Conservation (phyloP, 2,888 invertebrate genomes). For the Drosophila mimica region DNA sequence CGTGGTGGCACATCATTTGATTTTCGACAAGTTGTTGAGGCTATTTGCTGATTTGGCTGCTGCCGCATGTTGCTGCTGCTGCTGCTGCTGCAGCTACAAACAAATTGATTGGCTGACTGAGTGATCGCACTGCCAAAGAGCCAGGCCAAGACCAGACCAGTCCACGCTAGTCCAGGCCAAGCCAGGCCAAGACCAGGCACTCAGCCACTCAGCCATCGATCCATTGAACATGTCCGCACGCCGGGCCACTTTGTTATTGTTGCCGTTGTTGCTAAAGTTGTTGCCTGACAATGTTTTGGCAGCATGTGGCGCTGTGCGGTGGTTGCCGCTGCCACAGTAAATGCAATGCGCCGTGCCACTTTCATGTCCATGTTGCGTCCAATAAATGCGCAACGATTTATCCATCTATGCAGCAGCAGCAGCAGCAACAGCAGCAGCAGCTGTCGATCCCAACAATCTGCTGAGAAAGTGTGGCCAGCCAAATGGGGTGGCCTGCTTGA, state of each 20-base stretch:
- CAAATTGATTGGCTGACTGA: conserved; percentile 77
- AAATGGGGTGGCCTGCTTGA: neutral
- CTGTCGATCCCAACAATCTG: conserved; percentile 62
- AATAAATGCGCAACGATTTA: conserved; percentile 76
- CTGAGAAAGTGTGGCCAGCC: neutral
- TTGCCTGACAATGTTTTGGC: conserved; percentile 62
- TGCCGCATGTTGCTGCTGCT: conserved; percentile 38
- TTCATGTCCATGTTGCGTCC: conserved; percentile 66
- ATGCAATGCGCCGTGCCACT: conserved; percentile 32
- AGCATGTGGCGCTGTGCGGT: conserved; percentile 56
- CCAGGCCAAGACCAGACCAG: conserved; percentile 1
- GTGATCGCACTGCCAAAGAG: conserved; percentile 45
- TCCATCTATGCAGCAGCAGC: conserved; percentile 59
- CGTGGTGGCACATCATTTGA: conserved; percentile 80
- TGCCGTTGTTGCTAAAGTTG: conserved; percentile 29
- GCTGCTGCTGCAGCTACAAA: conserved; percentile 54
- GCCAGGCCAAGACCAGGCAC: conserved; percentile 7
- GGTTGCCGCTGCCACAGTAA: conserved; percentile 15
- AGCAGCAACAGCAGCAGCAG: conserved; percentile 29
- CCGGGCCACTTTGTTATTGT: conserved; percentile 45
- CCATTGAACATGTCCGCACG: conserved; percentile 64
- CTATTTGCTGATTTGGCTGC: conserved; percentile 77
- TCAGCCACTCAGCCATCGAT: conserved; percentile 7
- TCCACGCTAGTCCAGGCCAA: too few relatives aligned
- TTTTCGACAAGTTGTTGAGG: conserved; percentile 79